Evolutionary conservation across 1,140 invertebrate species (phyloP).

Genomic region (Scaptomyza graminum): DNA sequence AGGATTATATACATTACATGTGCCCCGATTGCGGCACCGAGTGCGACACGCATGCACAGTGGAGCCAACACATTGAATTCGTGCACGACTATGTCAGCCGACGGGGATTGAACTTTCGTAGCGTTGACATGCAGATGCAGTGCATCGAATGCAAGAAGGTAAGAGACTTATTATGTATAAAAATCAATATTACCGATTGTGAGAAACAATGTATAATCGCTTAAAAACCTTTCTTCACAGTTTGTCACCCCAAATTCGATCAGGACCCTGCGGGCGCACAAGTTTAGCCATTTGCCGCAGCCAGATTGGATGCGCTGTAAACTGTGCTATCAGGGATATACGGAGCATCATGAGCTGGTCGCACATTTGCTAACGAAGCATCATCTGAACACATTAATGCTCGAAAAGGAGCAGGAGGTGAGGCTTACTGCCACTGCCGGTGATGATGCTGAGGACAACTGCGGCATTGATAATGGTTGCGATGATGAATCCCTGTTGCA

Average conservation of each 20-base stretch:
- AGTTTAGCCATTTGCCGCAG: slow-evolving; percentile 70
- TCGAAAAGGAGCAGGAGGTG: slow-evolving; percentile 25
- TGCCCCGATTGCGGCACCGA: slow-evolving; percentile 73
- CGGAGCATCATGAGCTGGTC: slow-evolving; percentile 53
- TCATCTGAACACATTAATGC: slow-evolving; percentile 53
- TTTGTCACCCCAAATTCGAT: slow-evolving; percentile 64
- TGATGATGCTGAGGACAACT: slow-evolving; percentile 48
- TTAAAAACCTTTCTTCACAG: slow-evolving; percentile 23
- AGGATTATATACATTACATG: slow-evolving; percentile 76
- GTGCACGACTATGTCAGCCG: slow-evolving; percentile 73
- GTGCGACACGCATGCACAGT: slow-evolving; percentile 65
- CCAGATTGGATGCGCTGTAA: slow-evolving; percentile 76
- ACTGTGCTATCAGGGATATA: slow-evolving; percentile 68
- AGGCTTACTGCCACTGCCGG: neutral
- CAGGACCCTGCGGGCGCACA: slow-evolving; percentile 64
- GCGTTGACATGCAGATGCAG: slow-evolving; percentile 72
- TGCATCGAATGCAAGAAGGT: slow-evolving; percentile 74
- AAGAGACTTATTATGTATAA: neutral
- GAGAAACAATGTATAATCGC: neutral
- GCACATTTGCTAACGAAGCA: slow-evolving; percentile 66
- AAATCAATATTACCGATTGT: too few relatives aligned
- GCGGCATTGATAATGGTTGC: slow-evolving; percentile 23
- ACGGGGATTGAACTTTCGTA: slow-evolving; percentile 66
- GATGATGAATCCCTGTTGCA: slow-evolving; percentile 53
- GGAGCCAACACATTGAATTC: slow-evolving; percentile 76